Evolutionary conservation across 2,797 vertebrate genomes (phyloP), one percentile per base, ranked within the genome.

Genomic region (Pteropus rufus): DNA sequence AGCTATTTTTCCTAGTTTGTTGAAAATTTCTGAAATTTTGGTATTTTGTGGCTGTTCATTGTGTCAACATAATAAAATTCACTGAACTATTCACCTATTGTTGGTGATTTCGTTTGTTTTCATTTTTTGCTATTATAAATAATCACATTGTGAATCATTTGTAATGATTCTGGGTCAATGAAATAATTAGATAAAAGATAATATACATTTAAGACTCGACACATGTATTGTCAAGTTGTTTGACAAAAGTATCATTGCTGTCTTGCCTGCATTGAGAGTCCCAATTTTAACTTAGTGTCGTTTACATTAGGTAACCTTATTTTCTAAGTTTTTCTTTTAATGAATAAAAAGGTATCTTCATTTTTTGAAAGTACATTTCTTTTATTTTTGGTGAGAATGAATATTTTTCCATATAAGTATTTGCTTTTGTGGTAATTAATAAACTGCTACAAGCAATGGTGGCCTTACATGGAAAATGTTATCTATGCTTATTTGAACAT

Each of bases 281-380:
- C 11, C 21, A n/a, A 23, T 89, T 93, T 91, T 62, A 76, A 31
- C 3, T 29, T 49, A 34, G 12, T 62, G 19, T 58, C 49, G 49
- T 16, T 80, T 82, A 18, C 60, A 82, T 29, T 41, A 44, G 31
- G 44, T 85, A 77, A 76, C 31, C 46, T 94, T 86, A 56, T 75
- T 96, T 96, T 93, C 86, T 84, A 92, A 89, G 93, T 1, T 39
- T 79, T 79, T 77, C 46, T 95, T 95, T 94, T 64, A 46, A 31
- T 73, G 77, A 67, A 49, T 93, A 49, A 75, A 72, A 86, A 36
- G 31, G 2, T 29, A 72, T 81, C 46, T 72, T 81, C 92, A 75
- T 65, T 62, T 39, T 26, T 80, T 76, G 64, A 67, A 62, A 87
- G n/a, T 14, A 10, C 14, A 1, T 79, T 64, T 84, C 34, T 64